These are phyloP conservation scores for Heliothis peltigera DNA, from an alignment of 2,888 invertebrate genomes.

Conservation along the genomic window DNA sequence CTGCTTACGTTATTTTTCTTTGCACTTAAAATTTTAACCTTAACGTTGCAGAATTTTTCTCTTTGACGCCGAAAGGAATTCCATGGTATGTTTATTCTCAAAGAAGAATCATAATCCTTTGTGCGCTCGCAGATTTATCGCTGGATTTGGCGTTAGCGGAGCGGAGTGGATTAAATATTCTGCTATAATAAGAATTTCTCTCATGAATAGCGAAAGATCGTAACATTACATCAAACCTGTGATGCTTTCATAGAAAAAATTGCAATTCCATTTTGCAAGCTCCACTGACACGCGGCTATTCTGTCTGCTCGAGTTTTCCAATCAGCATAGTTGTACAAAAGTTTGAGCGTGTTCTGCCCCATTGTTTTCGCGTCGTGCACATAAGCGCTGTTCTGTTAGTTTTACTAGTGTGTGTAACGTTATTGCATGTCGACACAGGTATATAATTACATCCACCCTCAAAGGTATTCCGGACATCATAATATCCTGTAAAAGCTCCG, in stretches of 20 bases:
- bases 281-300: constrained; percentile 58
- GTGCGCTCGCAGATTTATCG: constrained; percentile 46
- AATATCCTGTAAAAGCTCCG: constrained; percentile 10
- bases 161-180: constrained; percentile 49
- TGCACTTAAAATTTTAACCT: constrained; percentile 31
- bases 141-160: constrained; percentile 44
- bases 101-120: constrained; percentile 27
- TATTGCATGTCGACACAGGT: constrained; percentile 48
- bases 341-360: constrained; percentile 69
- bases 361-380: constrained; percentile 60
- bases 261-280: constrained; percentile 42
- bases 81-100: constrained; percentile 27
- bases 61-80: constrained; percentile 11
- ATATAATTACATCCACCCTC: constrained; percentile 56
- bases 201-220: constrained; percentile 11
- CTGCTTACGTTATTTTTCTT: constrained; percentile 34
- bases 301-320: constrained; percentile 64
- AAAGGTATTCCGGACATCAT: constrained; percentile 24
- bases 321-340: constrained; percentile 68
- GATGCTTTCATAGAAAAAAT: constrained; percentile 33
- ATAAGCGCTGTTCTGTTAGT: constrained; percentile 48
- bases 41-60: constrained; percentile 16
- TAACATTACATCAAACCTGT: constrained; percentile 26
- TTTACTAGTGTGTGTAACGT: constrained; percentile 38
- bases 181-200: constrained; percentile 47